A percentile compares a stretch with the other conserved stretches of the same genome.
Conservation (phyloP, 1,140 invertebrate species). For the Drosophila biarmipes region DNA sequence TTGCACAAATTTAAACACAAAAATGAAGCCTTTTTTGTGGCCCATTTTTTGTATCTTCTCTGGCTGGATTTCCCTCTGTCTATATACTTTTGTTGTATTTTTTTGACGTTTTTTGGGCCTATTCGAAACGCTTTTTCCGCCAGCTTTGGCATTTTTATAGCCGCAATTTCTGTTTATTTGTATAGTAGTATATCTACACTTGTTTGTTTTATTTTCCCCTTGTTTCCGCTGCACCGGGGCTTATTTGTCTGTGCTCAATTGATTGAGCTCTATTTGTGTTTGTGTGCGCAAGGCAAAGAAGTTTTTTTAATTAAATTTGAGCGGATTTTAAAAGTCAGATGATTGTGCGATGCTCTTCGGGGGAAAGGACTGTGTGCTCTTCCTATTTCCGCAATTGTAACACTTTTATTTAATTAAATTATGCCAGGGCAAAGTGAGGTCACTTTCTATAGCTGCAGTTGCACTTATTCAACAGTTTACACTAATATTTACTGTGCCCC, state of each 20-base stretch:
- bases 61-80: slow-evolving; percentile 5
- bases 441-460: slow-evolving; percentile 9
- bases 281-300: slow-evolving; percentile 28
- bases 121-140: slow-evolving; percentile 42
- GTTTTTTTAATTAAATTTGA: slow-evolving; percentile 78
- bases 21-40: slow-evolving; percentile 6
- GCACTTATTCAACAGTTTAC: slow-evolving; percentile 3
- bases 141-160: slow-evolving; percentile 38
- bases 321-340: slow-evolving; percentile 71
- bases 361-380: slow-evolving; percentile 22
- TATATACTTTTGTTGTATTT: slow-evolving; percentile 5
- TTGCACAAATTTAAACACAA: slow-evolving; percentile 1
- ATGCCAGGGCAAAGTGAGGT: slow-evolving; percentile 16
- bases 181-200: slow-evolving; percentile 27
- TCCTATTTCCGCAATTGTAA: slow-evolving; percentile 30
- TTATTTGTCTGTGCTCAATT: slow-evolving; percentile 78
- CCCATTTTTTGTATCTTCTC: slow-evolving; percentile 10
- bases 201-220: slow-evolving; percentile 24
- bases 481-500: not conserved
- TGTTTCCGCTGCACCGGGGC: slow-evolving; percentile 41
- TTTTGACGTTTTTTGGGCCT: slow-evolving; percentile 15
- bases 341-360: slow-evolving; percentile 26
- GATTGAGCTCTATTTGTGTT: slow-evolving; percentile 70
- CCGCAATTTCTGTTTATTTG: slow-evolving; percentile 35
- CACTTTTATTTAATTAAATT: slow-evolving; percentile 61